These are phyloP conservation scores for Melieria picta DNA, from an alignment of 2,888 invertebrate species.

Conservation along the genomic window DNA sequence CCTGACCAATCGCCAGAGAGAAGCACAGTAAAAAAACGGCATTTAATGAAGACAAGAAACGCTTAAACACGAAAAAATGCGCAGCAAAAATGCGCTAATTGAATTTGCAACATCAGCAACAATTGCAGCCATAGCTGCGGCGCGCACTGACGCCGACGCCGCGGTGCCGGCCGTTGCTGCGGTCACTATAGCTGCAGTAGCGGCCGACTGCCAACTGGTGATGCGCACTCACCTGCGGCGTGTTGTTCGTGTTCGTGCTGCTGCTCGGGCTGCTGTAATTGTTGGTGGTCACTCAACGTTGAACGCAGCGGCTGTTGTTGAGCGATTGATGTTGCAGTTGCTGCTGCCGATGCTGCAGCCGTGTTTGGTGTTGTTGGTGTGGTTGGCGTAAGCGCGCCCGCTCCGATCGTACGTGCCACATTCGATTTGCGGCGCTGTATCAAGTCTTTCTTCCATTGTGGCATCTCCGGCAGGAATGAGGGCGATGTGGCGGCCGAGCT, in stretches of 20 bases:
- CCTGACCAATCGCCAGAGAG: conserved; percentile 2
- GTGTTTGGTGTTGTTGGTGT: conserved; percentile 33
- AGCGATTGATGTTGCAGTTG: conserved; percentile 39
- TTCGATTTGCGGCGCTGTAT: conserved; percentile 73
- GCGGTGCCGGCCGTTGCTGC: not conserved
- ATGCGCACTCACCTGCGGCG: conserved; percentile 39
- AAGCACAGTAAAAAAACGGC: conserved; percentile 20
- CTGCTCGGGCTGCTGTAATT: conserved; percentile 35
- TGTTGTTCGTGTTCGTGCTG: conserved; percentile 35
- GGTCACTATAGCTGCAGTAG: not conserved
- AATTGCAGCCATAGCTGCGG: conserved; percentile 14
- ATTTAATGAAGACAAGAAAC: conserved; percentile 9
- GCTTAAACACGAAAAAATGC: conserved; percentile 13
- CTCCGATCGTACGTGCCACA: conserved; percentile 60
- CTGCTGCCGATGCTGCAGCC: conserved; percentile 37
- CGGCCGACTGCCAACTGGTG: not conserved
- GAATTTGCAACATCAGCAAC: conserved; percentile 43
- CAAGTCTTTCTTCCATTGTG: conserved; percentile 87
- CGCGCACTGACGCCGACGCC: not conserved
- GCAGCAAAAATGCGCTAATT: conserved; percentile 40
- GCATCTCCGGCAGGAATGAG: conserved; percentile 67
- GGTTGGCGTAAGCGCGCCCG: conserved; percentile 37
- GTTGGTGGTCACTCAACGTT: conserved; percentile 31
- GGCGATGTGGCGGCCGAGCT: conserved; percentile 41
- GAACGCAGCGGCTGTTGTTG: conserved; percentile 43